Percentiles rank a stretch among this genome's conserved stretches.
phyloP scores from a whole-genome alignment of 1,140 invertebrate genomes.

The Bombus confusus region DNA sequence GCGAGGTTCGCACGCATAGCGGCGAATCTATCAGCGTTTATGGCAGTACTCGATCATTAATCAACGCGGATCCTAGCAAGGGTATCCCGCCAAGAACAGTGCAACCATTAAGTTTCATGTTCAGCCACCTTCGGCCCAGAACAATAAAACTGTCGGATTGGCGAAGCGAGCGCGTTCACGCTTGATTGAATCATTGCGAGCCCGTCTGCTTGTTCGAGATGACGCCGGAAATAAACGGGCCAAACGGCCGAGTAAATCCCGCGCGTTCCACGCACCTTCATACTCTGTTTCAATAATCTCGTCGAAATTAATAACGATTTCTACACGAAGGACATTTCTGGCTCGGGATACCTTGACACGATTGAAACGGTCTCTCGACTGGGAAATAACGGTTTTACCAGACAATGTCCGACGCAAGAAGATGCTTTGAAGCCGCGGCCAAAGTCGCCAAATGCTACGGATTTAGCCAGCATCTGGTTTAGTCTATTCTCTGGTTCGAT shows the following conservation, averaged over 20 bases:
- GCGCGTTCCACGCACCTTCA: background rate
- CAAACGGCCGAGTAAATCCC: background rate
- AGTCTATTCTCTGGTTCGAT: conserved; percentile 45
- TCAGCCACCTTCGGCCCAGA: conserved; percentile 17
- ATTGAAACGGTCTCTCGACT: background rate
- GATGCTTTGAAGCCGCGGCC: background rate
- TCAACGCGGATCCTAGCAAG: conserved; percentile 36
- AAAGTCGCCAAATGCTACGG: conserved; percentile 57
- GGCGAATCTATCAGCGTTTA: conserved; percentile 39
- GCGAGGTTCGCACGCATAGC: background rate
- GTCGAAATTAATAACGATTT: background rate
- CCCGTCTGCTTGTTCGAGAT: background rate
- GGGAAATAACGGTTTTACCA: background rate
- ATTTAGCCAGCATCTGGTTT: conserved; percentile 68
- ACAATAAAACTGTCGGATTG: conserved; percentile 50
- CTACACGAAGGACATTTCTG: too few relatives aligned
- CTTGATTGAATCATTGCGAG: conserved; percentile 50
- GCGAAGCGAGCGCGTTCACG: conserved; percentile 21
- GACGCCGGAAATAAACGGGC: conserved; percentile 42
- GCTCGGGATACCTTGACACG: background rate
- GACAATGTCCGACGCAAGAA: background rate
- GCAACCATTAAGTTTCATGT: conserved; percentile 46
- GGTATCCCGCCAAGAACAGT: conserved; percentile 43
- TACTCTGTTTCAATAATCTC: background rate
- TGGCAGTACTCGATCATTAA: conserved; percentile 44